Percentiles rank a stretch among this genome's conserved stretches.
These are phyloP conservation scores for Sepioteuthis lessoniana DNA, from an alignment of 2,888 invertebrate genomes.

Conservation along the genomic window DNA sequence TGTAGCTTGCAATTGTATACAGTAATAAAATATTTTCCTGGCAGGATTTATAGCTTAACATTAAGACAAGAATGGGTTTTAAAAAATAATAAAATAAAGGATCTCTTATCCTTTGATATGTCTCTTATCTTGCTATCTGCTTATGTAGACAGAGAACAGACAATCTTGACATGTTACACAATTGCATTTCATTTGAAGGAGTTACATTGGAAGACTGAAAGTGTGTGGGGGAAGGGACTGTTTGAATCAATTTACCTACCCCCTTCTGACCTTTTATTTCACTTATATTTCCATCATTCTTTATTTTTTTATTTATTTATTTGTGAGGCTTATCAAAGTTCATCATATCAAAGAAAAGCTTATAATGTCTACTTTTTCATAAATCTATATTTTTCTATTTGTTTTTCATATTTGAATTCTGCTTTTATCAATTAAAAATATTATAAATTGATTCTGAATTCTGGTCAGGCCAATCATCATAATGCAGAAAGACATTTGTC, in stretches of 20 bases:
- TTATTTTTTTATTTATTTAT: neutral
- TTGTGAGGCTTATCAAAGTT: neutral
- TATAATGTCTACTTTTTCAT: slow-evolving; percentile 20
- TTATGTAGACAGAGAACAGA: neutral
- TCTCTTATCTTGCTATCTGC: neutral
- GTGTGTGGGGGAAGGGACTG: neutral
- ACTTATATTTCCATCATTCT: neutral
- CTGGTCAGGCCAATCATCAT: slow-evolving; percentile 33
- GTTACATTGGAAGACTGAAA: neutral
- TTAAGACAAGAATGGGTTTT: neutral
- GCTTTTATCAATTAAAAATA: slow-evolving; percentile 7
- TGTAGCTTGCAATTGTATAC: neutral
- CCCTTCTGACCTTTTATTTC: neutral
- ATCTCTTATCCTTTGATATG: neutral
- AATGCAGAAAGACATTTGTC: neutral
- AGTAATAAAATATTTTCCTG: neutral
- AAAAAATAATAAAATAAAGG: neutral
- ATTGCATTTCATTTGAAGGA: neutral
- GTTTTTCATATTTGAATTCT: neutral
- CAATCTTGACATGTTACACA: slow-evolving; percentile 33
- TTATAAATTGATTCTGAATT: slow-evolving; percentile 21
- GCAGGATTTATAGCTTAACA: slow-evolving; percentile 25
- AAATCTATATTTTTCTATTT: neutral
- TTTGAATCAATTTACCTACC: neutral
- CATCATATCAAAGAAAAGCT: slow-evolving; percentile 33